Base-by-base conservation (phyloP, 2,888 invertebrate genomes). In the Euzophera pinguis region DNA sequence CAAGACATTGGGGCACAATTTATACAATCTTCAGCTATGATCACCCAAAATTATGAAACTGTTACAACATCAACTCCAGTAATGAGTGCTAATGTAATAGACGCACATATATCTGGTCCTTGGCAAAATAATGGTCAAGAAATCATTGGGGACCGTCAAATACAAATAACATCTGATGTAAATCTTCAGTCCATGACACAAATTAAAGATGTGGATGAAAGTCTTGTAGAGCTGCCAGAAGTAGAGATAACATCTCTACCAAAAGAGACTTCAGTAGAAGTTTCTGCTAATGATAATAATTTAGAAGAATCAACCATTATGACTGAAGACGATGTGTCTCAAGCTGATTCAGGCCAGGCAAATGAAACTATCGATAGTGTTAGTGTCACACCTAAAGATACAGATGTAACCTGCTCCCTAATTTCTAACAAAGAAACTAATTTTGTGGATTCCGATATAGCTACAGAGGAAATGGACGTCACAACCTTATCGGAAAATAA, bases 31-130 rank as follows among this genome's bases (percentile, higher is more conserved):
- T 81, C 89, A 58, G 75, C 84, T 47, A 85, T 88, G 34, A 71
- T 88, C 37, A 79, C 88, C 45, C 84, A 86, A 67, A 86, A 84
- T 61, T 89, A 71, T 75, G 84, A 81, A 61, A 84, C 87, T 37
- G 75, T 85, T 7, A 79, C 83, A 43, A 85, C 87, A 39, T 65
- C 84, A 14, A 85, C 91, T 43, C 86, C 92, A 55, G 81, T 91
- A 10, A 84, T 88, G 54, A 87, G 81, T 61, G 84, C 89, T 54
- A 90, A 83, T 62, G 69, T 74, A 42, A 68, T 81, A 50, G 71
- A 74, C 47, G 61, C 79, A 42, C 73, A 82, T 53, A 73, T 78
- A n/a, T 71, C 73, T 27, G 73, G 78, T 55, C 57, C 73, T 47
- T 88, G 88, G 85, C 75, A 78, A 61, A 73, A 62, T 56, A 74